A percentile compares a stretch with the other conserved stretches of the same genome.
Evolutionary conservation across 1,140 invertebrate species (phyloP).

Genomic region (Carcinoscorpius rotundicauda): DNA sequence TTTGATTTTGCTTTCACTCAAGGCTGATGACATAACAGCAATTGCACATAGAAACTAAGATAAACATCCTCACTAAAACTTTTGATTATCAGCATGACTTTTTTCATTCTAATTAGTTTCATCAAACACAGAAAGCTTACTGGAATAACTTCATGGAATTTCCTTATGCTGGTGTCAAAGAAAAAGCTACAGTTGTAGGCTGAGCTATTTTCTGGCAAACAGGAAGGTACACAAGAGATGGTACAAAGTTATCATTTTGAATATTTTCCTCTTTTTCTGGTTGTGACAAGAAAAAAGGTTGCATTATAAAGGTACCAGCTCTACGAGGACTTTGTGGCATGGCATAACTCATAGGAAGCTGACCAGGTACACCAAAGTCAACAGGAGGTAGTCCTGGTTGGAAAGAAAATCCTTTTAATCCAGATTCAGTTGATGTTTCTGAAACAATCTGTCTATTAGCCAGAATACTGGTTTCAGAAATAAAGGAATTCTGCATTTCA

Average conservation of each 20-base stretch:
- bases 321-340: slow-evolving; percentile 28
- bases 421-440: background rate
- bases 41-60: no score
- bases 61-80: no score
- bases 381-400: background rate
- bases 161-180: slow-evolving; percentile 68
- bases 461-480: background rate
- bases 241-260: slow-evolving; percentile 44
- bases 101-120: no score
- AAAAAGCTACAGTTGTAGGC: slow-evolving; percentile 74
- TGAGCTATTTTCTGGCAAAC: slow-evolving; percentile 67
- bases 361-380: slow-evolving; percentile 1
- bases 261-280: slow-evolving; percentile 20
- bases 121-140: no score
- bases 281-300: slow-evolving; percentile 69
- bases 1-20: no score
- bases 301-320: slow-evolving; percentile 52
- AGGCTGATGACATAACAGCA: no score
- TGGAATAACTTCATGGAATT: background rate
- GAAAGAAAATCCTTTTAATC: background rate
- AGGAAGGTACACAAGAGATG: slow-evolving; percentile 81
- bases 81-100: no score
- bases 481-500: slow-evolving; percentile 5
- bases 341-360: slow-evolving; percentile 29
- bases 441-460: background rate